Evolutionary conservation across 2,113 vertebrate genomes (phyloP), one percentile per base, ranked within the genome.

Genomic region (Pimephales promelas): DNA sequence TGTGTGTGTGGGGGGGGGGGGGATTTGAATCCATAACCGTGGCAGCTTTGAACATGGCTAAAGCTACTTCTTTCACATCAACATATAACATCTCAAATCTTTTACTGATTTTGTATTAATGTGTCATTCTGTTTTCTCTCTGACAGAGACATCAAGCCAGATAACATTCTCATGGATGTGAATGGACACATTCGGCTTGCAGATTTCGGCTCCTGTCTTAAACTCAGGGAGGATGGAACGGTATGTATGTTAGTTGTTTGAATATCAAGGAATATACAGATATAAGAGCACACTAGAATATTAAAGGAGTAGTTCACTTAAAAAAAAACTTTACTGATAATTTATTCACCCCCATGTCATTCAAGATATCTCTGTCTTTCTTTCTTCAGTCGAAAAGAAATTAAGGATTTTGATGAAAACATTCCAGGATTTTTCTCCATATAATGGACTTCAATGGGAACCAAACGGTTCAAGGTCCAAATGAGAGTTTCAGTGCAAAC

Each of bases 111-210:
- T 62, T 5, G 10, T 71, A 24, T 34, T 34, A 34, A 66, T 36
- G 49, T 20, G 11, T 10, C 16, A n/a, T 59, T 43, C 18, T 84
- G 2, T 85, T 80, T 54, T 79, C 20, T 68, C 13, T 83, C n/a
- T 62, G 10, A 31, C 54, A 99, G 98, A 90, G 98, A 99, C 92
- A 99, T 99, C 87, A 99, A 99, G 86, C 98, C 98, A 70, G 97
- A 99, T 92, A 99, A 99, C 92, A 97, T 99, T 89, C 92, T 99
- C 84, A 92, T 99, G 96, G 98, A 99, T 93, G 95, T 98, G 95
- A 99, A 99, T 79, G 98, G 98, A 89, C 98, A 99, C 92, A 98
- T 99, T 95, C 95, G 98, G 82, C 94, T 99, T 90, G 98, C 98
- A 83, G 98, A 99, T 93, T 99, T 99, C 86, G 98, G 98, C 89